phyloP scores from a whole-genome alignment of 1,140 invertebrate genomes.

The Chironomus striatipennis region DNA sequence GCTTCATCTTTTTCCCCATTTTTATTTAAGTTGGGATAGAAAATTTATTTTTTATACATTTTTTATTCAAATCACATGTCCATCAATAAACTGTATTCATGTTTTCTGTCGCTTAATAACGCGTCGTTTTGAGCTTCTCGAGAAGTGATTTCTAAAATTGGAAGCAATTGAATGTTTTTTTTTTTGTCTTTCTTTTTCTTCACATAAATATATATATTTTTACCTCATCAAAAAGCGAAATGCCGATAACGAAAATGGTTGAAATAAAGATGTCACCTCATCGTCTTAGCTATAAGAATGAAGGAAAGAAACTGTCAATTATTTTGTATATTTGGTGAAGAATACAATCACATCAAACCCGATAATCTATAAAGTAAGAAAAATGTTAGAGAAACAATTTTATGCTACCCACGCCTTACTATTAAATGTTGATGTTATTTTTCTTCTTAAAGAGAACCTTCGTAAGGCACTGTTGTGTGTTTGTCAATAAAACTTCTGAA shows the following conservation, averaged over 20 bases:
- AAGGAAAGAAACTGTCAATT: background rate
- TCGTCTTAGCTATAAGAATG: background rate
- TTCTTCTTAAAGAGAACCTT: too few species aligned
- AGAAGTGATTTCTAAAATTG: slow-evolving; percentile 12
- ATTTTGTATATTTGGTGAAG: background rate
- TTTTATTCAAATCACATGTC: slow-evolving; percentile 21
- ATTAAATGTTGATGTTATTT: too few species aligned
- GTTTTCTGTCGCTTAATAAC: background rate
- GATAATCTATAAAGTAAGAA: background rate
- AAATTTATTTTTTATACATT: too few species aligned
- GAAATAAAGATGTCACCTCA: slow-evolving; percentile 14
- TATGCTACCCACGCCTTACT: background rate
- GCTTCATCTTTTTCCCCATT: background rate
- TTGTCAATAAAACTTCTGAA: too few species aligned
- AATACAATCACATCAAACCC: background rate
- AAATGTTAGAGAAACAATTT: too few species aligned
- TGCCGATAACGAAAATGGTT: slow-evolving; percentile 2
- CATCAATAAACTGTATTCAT: background rate
- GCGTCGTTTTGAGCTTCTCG: background rate
- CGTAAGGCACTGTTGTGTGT: too few species aligned
- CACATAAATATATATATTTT: background rate
- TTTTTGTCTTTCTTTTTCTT: too few species aligned
- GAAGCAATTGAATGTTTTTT: slow-evolving; percentile 12
- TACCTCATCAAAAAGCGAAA: background rate
- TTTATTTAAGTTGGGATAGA: background rate